These are phyloP conservation scores for Sphenodon punctatus DNA, from an alignment of 2,797 vertebrate species.

Conservation along the genomic window DNA sequence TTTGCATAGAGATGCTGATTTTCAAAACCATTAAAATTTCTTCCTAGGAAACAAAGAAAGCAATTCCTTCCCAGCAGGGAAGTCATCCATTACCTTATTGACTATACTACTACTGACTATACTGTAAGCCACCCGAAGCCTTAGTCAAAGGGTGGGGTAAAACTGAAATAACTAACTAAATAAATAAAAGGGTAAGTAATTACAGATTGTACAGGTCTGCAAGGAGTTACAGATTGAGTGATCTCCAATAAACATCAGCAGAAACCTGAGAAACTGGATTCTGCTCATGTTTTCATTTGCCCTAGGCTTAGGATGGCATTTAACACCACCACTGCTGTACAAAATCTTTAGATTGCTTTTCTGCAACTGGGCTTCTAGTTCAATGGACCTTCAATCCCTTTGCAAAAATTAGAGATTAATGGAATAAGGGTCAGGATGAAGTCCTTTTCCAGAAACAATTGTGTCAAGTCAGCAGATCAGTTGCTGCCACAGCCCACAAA, in stretches of 20 bases:
- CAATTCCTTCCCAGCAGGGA: conserved; percentile 28
- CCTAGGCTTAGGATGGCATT: conserved; percentile 13
- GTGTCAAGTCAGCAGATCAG: neutral
- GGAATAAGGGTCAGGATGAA: neutral
- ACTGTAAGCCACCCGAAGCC: too few species aligned
- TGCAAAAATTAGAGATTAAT: neutral
- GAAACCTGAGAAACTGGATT: conserved; percentile 56
- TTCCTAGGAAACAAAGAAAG: conserved; percentile 10
- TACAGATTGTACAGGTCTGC: too few species aligned
- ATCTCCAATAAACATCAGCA: conserved; percentile 53
- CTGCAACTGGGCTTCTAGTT: neutral
- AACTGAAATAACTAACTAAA: too few species aligned
- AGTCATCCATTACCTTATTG: conserved; percentile 43
- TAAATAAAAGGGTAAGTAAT: too few species aligned
- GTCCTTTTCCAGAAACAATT: neutral
- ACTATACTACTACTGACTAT: too few species aligned
- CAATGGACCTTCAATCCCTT: neutral
- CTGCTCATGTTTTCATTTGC: conserved; percentile 26
- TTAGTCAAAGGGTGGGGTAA: too few species aligned
- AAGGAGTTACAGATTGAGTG: conserved; percentile 34
- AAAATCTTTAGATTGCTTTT: neutral
- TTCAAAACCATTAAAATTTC: too few species aligned
- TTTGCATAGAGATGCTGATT: too few species aligned
- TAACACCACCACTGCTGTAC: neutral
- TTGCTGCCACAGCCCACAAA: neutral